Conservation (phyloP, 2,113 vertebrate genomes). For the Calypte anna region DNA sequence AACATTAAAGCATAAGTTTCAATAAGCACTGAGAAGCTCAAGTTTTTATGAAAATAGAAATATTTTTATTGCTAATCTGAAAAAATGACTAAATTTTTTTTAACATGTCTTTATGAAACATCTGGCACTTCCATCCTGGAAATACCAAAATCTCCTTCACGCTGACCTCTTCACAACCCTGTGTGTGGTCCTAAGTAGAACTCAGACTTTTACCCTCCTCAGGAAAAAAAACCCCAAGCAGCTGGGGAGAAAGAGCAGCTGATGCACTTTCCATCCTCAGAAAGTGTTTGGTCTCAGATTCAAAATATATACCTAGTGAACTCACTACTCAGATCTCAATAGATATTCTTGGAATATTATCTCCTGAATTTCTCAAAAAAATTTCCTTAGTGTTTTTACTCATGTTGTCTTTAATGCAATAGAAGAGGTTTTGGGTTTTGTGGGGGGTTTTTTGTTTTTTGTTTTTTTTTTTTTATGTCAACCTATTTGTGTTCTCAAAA, state of each 20-base stretch:
- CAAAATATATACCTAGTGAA: background rate
- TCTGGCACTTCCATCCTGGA: background rate
- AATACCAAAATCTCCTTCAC: background rate
- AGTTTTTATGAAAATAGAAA: background rate
- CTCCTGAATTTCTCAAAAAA: background rate
- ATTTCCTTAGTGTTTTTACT: background rate
- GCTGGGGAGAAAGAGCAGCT: background rate
- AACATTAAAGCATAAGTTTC: background rate
- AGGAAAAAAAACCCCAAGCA: background rate
- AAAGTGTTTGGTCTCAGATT: background rate
- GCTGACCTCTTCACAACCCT: background rate
- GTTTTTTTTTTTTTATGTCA: background rate
- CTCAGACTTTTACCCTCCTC: background rate
- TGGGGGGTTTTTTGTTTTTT: too few relatives aligned
- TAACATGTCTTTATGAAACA: background rate
- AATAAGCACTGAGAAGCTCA: background rate
- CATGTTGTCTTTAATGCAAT: background rate
- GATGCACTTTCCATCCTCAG: background rate
- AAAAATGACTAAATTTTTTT: conserved; percentile 1
- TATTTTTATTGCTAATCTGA: conserved; percentile 14
- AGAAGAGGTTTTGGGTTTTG: accelerated
- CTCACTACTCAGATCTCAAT: background rate
- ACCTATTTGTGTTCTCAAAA: background rate
- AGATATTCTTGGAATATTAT: background rate
- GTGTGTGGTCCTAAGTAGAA: conserved; percentile 18